Evolutionary conservation across 2,888 invertebrate genomes (phyloP).

Genomic region (Chrysolina haemoptera): DNA sequence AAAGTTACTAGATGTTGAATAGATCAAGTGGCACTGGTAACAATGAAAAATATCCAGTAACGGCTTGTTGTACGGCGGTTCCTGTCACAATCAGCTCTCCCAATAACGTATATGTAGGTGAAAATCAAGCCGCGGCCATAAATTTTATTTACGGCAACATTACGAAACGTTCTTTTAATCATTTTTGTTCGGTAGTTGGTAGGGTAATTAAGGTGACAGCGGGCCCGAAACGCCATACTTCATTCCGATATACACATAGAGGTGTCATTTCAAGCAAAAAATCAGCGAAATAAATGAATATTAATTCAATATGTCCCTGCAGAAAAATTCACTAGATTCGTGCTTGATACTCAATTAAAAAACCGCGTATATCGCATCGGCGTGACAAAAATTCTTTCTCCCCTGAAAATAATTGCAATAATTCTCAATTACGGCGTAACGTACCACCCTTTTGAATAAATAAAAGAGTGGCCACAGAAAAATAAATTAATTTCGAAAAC

Average conservation of each 20-base stretch:
- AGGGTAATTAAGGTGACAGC: constrained; percentile 50
- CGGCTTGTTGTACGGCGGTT: background rate
- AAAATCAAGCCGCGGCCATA: constrained; percentile 45
- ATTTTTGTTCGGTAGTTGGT: constrained; percentile 50
- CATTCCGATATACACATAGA: constrained; percentile 47
- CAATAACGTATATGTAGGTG: constrained; percentile 46
- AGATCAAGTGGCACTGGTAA: background rate
- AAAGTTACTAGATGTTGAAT: no score
- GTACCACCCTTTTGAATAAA: constrained; percentile 62
- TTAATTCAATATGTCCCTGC: constrained; percentile 67
- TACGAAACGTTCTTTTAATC: constrained; percentile 52
- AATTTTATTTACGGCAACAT: constrained; percentile 44
- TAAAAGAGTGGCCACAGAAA: constrained; percentile 60
- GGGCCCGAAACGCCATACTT: constrained; percentile 47
- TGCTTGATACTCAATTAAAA: constrained; percentile 58
- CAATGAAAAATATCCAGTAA: background rate
- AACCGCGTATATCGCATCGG: constrained; percentile 38
- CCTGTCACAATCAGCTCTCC: constrained; percentile 12
- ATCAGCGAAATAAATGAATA: constrained; percentile 64
- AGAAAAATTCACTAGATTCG: constrained; percentile 65
- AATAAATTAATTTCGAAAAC: constrained; percentile 64
- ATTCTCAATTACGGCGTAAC: constrained; percentile 64
- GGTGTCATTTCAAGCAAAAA: constrained; percentile 54
- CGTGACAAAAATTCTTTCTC: constrained; percentile 54
- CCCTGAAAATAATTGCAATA: constrained; percentile 65